These are phyloP conservation scores for Potamarius usumacintae DNA, from an alignment of 2,113 vertebrate genomes.

Conservation along the genomic window DNA sequence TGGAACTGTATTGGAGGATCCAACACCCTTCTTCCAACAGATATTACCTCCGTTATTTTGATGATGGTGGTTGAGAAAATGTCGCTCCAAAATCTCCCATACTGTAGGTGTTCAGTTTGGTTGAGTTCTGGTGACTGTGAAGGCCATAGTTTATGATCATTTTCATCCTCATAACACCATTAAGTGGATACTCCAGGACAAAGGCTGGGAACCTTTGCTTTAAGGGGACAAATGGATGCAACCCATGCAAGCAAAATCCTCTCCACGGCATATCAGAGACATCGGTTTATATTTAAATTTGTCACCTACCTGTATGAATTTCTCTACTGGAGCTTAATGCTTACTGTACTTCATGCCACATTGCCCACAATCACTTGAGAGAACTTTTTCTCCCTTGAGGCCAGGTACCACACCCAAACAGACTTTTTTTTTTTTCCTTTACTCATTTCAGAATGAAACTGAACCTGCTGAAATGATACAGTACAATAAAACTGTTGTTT, in stretches of 20 bases:
- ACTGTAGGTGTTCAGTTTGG: neutral
- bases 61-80: neutral
- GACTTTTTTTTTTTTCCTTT: constrained; percentile 19
- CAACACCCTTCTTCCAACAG: neutral
- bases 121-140: neutral
- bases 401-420: neutral
- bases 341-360: neutral
- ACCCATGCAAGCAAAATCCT: neutral
- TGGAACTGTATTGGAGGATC: neutral
- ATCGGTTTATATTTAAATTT: neutral
- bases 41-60: neutral
- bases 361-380: neutral
- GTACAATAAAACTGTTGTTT: neutral
- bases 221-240: neutral
- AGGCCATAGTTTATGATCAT: neutral
- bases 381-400: neutral
- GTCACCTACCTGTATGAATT: neutral
- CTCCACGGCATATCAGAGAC: neutral
- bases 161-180: neutral
- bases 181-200: neutral
- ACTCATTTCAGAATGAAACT: neutral
- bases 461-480: neutral
- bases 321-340: neutral
- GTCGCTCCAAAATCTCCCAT: neutral
- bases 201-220: neutral